A percentile compares a stretch with the other conserved stretches of the same genome.
Conservation (phyloP, 2,888 invertebrate genomes). For the Leptinotarsa rubiginosa region DNA sequence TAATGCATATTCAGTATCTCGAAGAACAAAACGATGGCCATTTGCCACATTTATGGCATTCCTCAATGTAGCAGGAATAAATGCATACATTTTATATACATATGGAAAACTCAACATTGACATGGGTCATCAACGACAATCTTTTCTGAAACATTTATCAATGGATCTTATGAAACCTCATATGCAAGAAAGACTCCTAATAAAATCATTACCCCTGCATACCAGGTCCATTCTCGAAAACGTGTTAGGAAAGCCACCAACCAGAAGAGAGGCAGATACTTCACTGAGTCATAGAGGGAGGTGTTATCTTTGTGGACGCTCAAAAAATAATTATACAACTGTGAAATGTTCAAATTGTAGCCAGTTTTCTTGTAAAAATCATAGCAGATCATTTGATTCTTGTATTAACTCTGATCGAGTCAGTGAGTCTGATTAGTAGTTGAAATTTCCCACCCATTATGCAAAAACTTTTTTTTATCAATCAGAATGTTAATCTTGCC, state of each 20-base stretch:
- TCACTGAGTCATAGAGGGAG: too few relatives aligned
- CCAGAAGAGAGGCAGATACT: too few relatives aligned
- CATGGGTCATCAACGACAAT: background rate
- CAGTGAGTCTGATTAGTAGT: too few relatives aligned
- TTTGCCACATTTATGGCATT: background rate
- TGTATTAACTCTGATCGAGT: too few relatives aligned
- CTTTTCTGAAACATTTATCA: constrained; percentile 6
- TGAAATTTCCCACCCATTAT: background rate
- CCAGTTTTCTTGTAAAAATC: too few relatives aligned
- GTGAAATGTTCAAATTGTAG: too few relatives aligned
- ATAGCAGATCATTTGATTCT: background rate
- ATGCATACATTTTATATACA: background rate
- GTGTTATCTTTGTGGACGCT: background rate
- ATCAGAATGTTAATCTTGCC: background rate
- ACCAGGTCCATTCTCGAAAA: too few relatives aligned
- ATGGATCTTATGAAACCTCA: too few relatives aligned
- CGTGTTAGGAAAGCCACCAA: too few relatives aligned
- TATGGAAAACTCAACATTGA: constrained; percentile 4
- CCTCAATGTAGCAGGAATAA: constrained; percentile 7
- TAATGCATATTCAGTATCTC: constrained; percentile 3
- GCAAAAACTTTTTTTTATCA: background rate
- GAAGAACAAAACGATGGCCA: constrained; percentile 2
- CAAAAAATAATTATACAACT: background rate
- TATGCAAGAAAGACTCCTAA: too few relatives aligned
- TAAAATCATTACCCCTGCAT: too few relatives aligned